Evolutionary conservation across 2,113 vertebrate genomes (phyloP).

Genomic region (Xiphophorus couchianus): DNA sequence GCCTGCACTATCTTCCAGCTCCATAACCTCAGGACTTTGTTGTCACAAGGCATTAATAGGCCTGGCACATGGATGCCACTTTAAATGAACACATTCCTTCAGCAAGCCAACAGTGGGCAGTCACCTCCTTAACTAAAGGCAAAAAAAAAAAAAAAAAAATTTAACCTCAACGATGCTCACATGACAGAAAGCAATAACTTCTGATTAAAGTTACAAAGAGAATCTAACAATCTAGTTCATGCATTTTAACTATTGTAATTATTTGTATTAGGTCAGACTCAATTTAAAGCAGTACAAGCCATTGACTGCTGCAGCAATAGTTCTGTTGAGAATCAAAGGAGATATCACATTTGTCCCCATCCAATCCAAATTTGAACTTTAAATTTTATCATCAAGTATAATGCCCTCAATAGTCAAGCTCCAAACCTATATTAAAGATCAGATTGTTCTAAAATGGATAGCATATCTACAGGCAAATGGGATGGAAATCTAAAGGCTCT

Average conservation of each 20-base stretch:
- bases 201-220: not conserved
- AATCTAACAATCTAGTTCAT: not conserved
- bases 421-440: too few relatives aligned
- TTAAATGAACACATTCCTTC: slow-evolving; percentile 9
- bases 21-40: slow-evolving; percentile 38
- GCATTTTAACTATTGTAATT: not conserved
- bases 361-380: too few relatives aligned
- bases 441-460: too few relatives aligned
- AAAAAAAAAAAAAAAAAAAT: not conserved
- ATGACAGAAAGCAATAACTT: not conserved
- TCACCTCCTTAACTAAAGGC: slow-evolving; percentile 10
- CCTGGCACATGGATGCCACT: slow-evolving; percentile 5
- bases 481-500: too few relatives aligned
- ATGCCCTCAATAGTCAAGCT: too few relatives aligned
- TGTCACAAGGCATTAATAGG: slow-evolving; percentile 63
- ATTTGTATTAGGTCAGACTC: not conserved
- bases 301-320: not conserved
- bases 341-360: not conserved
- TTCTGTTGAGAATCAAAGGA: not conserved
- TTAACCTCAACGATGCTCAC: slow-evolving; percentile 2
- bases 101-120: slow-evolving; percentile 6
- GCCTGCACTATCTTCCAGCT: slow-evolving; percentile 23
- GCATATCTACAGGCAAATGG: too few relatives aligned
- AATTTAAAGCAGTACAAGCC: not conserved
- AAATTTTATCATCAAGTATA: too few relatives aligned